These are phyloP conservation scores for Hirtodrosophila cameraria DNA, from an alignment of 2,888 invertebrate species.

Conservation along the genomic window DNA sequence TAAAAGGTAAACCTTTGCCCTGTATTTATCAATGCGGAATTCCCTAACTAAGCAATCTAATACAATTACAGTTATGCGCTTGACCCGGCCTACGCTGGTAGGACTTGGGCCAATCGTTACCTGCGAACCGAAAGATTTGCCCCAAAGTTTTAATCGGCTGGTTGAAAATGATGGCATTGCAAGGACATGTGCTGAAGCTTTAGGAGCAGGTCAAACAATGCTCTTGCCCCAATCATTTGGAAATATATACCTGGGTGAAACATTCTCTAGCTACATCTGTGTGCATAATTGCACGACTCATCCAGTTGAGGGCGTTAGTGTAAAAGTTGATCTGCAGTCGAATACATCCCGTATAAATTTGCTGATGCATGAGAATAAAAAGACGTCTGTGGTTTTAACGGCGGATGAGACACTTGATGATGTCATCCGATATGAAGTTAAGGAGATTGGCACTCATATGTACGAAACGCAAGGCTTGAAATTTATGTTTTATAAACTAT, in stretches of 20 bases:
- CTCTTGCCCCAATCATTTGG: conserved; percentile 98
- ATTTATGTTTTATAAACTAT: neutral
- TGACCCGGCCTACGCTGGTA: conserved; percentile 95
- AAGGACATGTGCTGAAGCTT: conserved; percentile 91
- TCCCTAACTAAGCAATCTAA: neutral
- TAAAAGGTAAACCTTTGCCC: conserved; percentile 80
- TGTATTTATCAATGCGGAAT: neutral
- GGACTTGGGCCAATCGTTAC: conserved; percentile 90
- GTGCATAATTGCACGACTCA: conserved; percentile 97
- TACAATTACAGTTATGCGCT: conserved; percentile 90
- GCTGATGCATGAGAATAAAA: conserved; percentile 89
- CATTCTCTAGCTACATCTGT: conserved; percentile 98
- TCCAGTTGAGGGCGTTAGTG: conserved; percentile 85
- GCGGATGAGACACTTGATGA: conserved; percentile 96
- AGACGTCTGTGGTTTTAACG: conserved; percentile 86
- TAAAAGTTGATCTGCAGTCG: conserved; percentile 96
- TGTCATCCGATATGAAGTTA: conserved; percentile 99
- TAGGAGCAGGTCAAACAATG: conserved; percentile 92
- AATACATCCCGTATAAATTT: conserved; percentile 94
- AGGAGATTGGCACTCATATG: conserved; percentile 99
- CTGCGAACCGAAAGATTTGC: conserved; percentile 93
- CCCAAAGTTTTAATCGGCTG: conserved; percentile 91
- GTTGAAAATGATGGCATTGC: conserved; percentile 93
- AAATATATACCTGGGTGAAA: conserved; percentile 98
- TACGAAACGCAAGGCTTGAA: conserved; percentile 83